A percentile compares a stretch with the other conserved stretches of the same genome.
Conservation (phyloP, 2,888 invertebrate species). For the Craniophora ligustri region DNA sequence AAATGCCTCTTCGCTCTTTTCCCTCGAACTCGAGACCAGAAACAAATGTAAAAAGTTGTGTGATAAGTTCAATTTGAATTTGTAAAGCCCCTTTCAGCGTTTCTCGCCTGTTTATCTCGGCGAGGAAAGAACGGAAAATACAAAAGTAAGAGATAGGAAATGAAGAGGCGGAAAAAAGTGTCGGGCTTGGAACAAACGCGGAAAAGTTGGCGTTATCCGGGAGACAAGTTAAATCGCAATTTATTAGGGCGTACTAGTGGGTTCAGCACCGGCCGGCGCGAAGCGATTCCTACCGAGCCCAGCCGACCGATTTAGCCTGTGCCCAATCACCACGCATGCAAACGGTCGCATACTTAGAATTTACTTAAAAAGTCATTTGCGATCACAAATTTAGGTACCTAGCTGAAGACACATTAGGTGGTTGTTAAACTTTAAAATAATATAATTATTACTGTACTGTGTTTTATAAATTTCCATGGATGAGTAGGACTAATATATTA, state of each 20-base stretch:
- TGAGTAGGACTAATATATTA: too few species aligned
- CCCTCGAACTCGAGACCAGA: conserved; percentile 87
- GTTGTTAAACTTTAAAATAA: too few species aligned
- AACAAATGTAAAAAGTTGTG: conserved; percentile 89
- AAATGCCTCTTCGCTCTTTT: conserved; percentile 88
- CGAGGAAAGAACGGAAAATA: conserved; percentile 86
- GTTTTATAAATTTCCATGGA: too few species aligned
- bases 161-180: conserved; percentile 89
- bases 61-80: conserved; percentile 89
- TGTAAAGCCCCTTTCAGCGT: conserved; percentile 89
- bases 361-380: too few species aligned
- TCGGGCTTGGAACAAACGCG: conserved; percentile 87
- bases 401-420: neutral
- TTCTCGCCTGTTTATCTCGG: conserved; percentile 88
- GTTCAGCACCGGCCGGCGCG: conserved; percentile 74
- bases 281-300: conserved; percentile 45
- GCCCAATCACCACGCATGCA: conserved; percentile 5
- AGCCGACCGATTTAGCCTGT: neutral
- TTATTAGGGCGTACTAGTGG: conserved; percentile 86
- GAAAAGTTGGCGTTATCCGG: conserved; percentile 88
- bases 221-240: conserved; percentile 89
- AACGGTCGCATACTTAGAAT: neutral
- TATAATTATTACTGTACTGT: too few species aligned
- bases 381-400: too few species aligned
- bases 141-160: conserved; percentile 89